Percentiles rank a stretch among this genome's conserved stretches.
Evolutionary conservation across 2,113 vertebrate species (phyloP).

Genomic region (Forbesichthys agassizii): DNA sequence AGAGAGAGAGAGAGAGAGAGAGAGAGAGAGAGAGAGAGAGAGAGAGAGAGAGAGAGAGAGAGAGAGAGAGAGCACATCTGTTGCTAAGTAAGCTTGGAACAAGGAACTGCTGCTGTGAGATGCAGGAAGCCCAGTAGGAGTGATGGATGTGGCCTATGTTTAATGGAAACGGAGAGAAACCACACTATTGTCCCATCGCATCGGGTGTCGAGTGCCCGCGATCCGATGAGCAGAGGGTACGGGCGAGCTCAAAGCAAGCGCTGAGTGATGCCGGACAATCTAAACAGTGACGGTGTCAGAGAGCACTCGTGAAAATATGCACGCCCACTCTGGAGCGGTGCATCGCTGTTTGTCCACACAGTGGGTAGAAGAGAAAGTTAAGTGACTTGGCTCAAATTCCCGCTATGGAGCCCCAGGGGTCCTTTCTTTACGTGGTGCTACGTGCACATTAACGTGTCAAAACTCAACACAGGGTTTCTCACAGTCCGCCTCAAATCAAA

Average conservation of each 20-base stretch:
- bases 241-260: slow-evolving; percentile 41
- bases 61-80: background rate
- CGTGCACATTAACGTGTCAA: slow-evolving; percentile 45
- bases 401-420: slow-evolving; percentile 9
- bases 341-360: slow-evolving; percentile 50
- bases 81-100: slow-evolving; percentile 12
- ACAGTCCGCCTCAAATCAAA: slow-evolving; percentile 26
- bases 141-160: slow-evolving; percentile 7
- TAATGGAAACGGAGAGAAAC: slow-evolving; percentile 28
- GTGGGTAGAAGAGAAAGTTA: slow-evolving; percentile 26
- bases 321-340: slow-evolving; percentile 32
- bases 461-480: slow-evolving; percentile 17
- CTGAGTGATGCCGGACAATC: slow-evolving; percentile 28
- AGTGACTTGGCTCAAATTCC: slow-evolving; percentile 54
- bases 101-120: slow-evolving; percentile 2
- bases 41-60: background rate
- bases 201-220: slow-evolving; percentile 23
- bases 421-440: slow-evolving; percentile 28
- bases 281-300: slow-evolving; percentile 53
- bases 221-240: slow-evolving; percentile 23
- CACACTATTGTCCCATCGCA: background rate
- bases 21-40: background rate
- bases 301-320: slow-evolving; percentile 42
- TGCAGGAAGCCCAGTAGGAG: slow-evolving; percentile 15
- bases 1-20: no score